Conservation (phyloP, 2,113 vertebrate genomes). For the Clupea harengus region DNA sequence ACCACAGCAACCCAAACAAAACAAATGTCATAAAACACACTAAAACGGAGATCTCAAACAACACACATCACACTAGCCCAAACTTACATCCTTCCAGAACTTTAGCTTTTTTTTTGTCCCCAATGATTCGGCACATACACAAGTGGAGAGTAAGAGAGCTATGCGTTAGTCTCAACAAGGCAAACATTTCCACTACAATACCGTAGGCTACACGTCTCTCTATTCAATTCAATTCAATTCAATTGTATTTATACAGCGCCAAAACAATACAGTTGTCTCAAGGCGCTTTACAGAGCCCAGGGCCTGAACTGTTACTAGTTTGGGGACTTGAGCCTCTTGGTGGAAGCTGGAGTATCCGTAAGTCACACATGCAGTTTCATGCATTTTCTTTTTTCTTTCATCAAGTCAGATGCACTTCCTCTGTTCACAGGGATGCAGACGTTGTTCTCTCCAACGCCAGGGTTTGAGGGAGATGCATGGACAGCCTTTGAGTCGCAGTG, state of each 20-base stretch:
- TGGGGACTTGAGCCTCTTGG: neutral
- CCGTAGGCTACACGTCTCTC: neutral
- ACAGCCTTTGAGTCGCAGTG: too few relatives aligned
- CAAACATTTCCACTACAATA: neutral
- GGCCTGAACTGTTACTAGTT: too few relatives aligned
- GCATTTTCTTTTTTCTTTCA: neutral
- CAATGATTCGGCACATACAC: constrained; percentile 79
- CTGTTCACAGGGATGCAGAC: neutral
- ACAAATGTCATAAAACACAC: constrained; percentile 31
- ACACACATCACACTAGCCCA: constrained; percentile 51
- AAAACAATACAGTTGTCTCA: too few relatives aligned
- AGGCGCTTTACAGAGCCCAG: too few relatives aligned
- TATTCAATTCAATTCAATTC: neutral
- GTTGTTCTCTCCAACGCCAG: neutral
- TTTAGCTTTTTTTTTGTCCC: constrained; percentile 89
- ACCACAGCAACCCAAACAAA: constrained; percentile 43
- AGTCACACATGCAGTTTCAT: constrained; percentile 28
- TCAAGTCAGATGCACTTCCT: neutral
- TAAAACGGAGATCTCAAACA: constrained; percentile 9
- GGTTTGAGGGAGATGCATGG: too few relatives aligned
- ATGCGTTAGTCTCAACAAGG: constrained; percentile 78
- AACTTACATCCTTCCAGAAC: constrained; percentile 99
- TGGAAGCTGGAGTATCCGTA: constrained; percentile 12
- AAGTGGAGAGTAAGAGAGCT: constrained; percentile 56
- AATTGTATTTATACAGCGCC: too few relatives aligned